Base-by-base conservation (phyloP, 2,797 vertebrate species). In the Limosa lapponica region DNA sequence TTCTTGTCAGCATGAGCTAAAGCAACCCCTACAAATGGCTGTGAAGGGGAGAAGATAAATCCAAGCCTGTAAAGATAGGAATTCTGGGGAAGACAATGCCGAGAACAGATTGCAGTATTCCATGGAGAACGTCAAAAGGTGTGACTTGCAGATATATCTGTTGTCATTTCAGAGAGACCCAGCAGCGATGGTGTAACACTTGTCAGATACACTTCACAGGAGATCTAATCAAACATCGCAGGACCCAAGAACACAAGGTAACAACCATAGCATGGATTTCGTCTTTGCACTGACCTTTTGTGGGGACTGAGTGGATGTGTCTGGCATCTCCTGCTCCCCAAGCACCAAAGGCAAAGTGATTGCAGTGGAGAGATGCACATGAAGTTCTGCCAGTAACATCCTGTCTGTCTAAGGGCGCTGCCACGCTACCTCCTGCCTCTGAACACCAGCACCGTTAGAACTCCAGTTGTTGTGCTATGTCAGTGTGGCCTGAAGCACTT, bases 181-280 rank as follows among this genome's bases (percentile, higher is more conserved):
- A 98, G 11, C 98, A 98, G 96, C 98, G 98, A 34, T 99, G 99
- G 99, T 99, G 99, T 95, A 98, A 98, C 93, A 99, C 98, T 49
- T 99, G 99, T 95, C 99, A 98, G 97, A 97, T 97, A 44, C 98
- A 99, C 96, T 99, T 99, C 97, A 98, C 97, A 72, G 98, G 98
- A 51, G 99, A 98, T 95, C 96, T 99, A 70, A 98, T 97, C 83
- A 99, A 99, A 30, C 99, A 99, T 82, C 98, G 98, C 73, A 98
- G 98, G 96, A 99, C 99, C 2, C 98, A 97, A 84, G 99, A 99
- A 83, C 99, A 99, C 98, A 99, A 99, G 98, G 99, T 99, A 97
- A 93, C 27, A 5, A 13, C 34, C 67, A 5, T 3, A 4, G 75
- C 6, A 0, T 61, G 70, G 77, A 39, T 43, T 52, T 78, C 3